Evolutionary conservation across 2,888 invertebrate genomes (phyloP).

Genomic region (Clusia tigrina): DNA sequence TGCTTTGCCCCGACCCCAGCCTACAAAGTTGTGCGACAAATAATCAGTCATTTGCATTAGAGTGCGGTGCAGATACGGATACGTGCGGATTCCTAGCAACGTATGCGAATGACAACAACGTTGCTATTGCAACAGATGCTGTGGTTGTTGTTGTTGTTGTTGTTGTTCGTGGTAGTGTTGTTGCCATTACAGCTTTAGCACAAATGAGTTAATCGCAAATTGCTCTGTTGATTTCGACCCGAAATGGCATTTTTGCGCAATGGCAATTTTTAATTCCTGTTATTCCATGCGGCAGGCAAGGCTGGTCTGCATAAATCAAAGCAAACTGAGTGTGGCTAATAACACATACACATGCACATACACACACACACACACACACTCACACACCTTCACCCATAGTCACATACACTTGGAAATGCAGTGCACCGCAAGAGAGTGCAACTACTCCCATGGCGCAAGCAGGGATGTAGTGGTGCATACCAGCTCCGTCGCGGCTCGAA

Average conservation of each 20-base stretch:
- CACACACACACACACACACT: not conserved
- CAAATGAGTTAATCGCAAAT: conserved; percentile 6
- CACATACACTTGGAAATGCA: too few species aligned
- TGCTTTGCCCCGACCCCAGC: not conserved
- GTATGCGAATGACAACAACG: not conserved
- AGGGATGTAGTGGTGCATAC: too few species aligned
- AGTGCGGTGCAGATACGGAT: not conserved
- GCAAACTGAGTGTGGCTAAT: conserved; percentile 6
- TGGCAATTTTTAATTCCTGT: conserved; percentile 36
- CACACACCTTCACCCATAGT: not conserved
- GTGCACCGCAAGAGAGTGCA: not conserved
- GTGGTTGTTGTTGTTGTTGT: not conserved
- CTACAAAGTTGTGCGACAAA: too few species aligned
- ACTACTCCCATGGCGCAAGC: conserved; percentile 6
- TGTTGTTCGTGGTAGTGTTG: not conserved
- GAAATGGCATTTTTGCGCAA: conserved; percentile 30
- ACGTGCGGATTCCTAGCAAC: too few species aligned
- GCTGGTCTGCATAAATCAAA: conserved; percentile 36
- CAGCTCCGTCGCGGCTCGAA: too few species aligned
- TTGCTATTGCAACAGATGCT: not conserved
- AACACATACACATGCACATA: not conserved
- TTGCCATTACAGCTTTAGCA: too few species aligned
- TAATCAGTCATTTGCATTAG: not conserved
- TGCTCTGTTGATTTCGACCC: not conserved
- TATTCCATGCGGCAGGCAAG: too few species aligned